phyloP scores from a whole-genome alignment of 2,888 invertebrate species.

The Melanotus villosus region DNA sequence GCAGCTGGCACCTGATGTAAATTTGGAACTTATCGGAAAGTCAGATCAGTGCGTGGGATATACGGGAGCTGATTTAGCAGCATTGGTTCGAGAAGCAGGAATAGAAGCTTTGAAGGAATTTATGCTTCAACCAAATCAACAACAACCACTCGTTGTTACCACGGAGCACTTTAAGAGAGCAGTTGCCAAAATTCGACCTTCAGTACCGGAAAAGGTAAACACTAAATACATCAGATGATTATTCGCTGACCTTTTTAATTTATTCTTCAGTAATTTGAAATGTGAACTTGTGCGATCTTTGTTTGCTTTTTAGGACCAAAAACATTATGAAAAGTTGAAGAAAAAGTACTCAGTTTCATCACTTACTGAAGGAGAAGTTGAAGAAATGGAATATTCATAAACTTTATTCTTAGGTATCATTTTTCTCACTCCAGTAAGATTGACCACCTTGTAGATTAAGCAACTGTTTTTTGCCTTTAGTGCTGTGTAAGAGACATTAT shows the following conservation, averaged over 20 bases:
- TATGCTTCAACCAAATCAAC: slow-evolving; percentile 72
- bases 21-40: slow-evolving; percentile 79
- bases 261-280: neutral
- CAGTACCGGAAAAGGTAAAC: slow-evolving; percentile 82
- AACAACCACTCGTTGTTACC: slow-evolving; percentile 71
- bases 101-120: slow-evolving; percentile 85
- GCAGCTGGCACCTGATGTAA: slow-evolving; percentile 81
- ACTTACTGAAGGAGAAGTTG: slow-evolving; percentile 72
- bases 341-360: slow-evolving; percentile 75
- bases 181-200: slow-evolving; percentile 85
- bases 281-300: too few species aligned
- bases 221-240: too few species aligned
- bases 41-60: slow-evolving; percentile 81
- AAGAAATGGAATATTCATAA: slow-evolving; percentile 67
- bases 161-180: slow-evolving; percentile 84
- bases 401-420: neutral
- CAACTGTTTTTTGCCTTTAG: neutral
- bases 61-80: slow-evolving; percentile 95
- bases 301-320: too few species aligned
- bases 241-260: neutral
- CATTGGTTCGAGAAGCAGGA: slow-evolving; percentile 90
- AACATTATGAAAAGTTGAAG: slow-evolving; percentile 82
- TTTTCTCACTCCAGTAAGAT: slow-evolving; percentile 5
- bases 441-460: neutral
- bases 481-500: neutral